Conservation (phyloP, 2,797 vertebrate species). For the Scolopax rusticola region DNA sequence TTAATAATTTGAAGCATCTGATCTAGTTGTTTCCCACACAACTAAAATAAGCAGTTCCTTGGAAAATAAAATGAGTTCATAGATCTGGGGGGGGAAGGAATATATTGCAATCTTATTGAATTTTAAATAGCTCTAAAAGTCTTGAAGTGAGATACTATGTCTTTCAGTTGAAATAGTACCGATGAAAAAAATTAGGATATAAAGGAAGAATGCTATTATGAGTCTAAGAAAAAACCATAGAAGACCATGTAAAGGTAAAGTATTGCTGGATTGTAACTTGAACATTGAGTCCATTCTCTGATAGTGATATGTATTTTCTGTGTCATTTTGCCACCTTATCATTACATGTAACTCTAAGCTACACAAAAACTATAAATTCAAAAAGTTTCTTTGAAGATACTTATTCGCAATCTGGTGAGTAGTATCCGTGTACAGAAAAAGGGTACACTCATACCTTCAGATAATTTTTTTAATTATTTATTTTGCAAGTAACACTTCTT, state of each 20-base stretch:
- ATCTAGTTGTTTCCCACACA: not conserved
- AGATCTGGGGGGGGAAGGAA: not conserved
- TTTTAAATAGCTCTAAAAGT: not conserved
- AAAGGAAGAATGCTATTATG: not conserved
- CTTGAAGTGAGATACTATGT: not conserved
- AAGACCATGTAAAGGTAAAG: not conserved
- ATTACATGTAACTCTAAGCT: not conserved
- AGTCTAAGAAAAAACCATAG: not conserved
- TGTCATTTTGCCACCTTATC: not conserved
- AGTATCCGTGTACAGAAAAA: not conserved
- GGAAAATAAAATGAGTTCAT: not conserved
- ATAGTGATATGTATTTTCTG: not conserved
- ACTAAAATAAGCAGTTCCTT: not conserved
- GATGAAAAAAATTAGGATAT: not conserved
- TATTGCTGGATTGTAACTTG: not conserved
- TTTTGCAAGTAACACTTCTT: not conserved
- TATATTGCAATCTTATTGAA: not conserved
- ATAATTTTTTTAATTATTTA: not conserved
- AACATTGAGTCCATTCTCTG: not conserved
- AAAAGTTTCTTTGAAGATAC: not conserved
- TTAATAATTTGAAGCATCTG: not conserved
- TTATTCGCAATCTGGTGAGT: not conserved
- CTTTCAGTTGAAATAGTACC: not conserved
- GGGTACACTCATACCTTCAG: fast-evolving
- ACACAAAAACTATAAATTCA: not conserved